Evolutionary conservation across 2,797 vertebrate genomes (phyloP), one percentile per base, ranked within the genome.

Genomic region (Cichlasoma orientale): DNA sequence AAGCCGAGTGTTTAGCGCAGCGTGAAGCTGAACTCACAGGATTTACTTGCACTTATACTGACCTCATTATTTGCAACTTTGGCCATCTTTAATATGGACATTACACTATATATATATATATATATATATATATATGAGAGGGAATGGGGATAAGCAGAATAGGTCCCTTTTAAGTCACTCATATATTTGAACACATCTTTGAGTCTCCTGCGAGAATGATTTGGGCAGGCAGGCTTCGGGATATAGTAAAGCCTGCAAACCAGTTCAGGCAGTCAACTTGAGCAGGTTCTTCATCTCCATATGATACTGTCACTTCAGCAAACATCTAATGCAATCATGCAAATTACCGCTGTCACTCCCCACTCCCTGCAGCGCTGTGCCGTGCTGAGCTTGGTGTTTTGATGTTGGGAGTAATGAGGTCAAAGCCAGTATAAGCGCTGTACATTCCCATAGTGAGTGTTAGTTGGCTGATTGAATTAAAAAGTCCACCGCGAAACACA

Each of bases 251-350:
- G 25, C 63, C 61, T 27, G 23, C 16, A 66, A 66, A 47, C 61
- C 61, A 50, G 41, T 68, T 68, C 10, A 68, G 61, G 23, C 38
- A 47, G 38, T 47, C 61, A 36, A 18, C 63, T 50, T n/a, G 63
- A 50, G 44, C 63, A 50, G 61, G 18, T 50, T 50, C 25, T 29
- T 29, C 41, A 68, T 68, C 63, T 68, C 50, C 63, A 50, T 68
- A 47, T 29, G 63, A 68, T 50, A 50, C 63, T 68, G 63, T 68
- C 63, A 50, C 44, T 68, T 68, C 63, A 68, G 41, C 63, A 68
- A 68, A 50, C 63, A 68, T 68, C 44, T 50, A 68, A 68, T 68
- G 63, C 41, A 68, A 68, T 68, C 63, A 50, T 68, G 44, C 63
- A 68, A 68, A 68, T 68, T 68, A 50, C 18, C 50, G 44, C 25